Percentiles rank a stretch among this genome's conserved stretches.
Conservation (phyloP, 2,113 vertebrate genomes). For the Terrapene triunguis region DNA sequence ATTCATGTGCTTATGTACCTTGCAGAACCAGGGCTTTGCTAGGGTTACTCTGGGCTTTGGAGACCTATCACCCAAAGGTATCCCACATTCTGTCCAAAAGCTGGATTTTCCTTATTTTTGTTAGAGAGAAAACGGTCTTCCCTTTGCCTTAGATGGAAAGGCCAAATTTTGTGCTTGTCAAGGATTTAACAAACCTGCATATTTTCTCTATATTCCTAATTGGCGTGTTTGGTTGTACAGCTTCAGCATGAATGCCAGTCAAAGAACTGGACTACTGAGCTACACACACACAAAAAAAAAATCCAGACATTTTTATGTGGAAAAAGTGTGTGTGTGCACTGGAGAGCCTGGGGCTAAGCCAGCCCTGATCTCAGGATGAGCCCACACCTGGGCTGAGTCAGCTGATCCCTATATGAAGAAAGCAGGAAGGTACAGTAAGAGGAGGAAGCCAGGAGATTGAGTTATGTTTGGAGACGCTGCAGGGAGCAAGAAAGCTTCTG, state of each 20-base stretch:
- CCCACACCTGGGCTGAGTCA: not conserved
- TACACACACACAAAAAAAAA: not conserved
- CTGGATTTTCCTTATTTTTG: not conserved
- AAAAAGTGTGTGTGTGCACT: not conserved
- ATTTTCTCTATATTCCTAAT: not conserved
- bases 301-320: not conserved
- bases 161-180: not conserved
- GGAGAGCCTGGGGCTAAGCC: not conserved
- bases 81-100: not conserved
- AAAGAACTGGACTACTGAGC: not conserved
- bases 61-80: not conserved
- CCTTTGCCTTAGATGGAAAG: not conserved
- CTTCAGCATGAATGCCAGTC: not conserved
- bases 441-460: not conserved
- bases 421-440: not conserved
- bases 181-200: not conserved
- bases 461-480: not conserved
- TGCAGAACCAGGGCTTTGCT: conserved; percentile 45
- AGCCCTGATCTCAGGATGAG: not conserved
- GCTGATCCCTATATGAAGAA: not conserved
- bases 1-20: not conserved
- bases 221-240: not conserved
- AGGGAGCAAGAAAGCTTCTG: not conserved
- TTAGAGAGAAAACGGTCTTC: fast-evolving
- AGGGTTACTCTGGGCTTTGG: conserved; percentile 13